A percentile compares a stretch with the other conserved stretches of the same genome.
Evolutionary conservation across 2,113 vertebrate species (phyloP).

Genomic region (Anolis sagrei): DNA sequence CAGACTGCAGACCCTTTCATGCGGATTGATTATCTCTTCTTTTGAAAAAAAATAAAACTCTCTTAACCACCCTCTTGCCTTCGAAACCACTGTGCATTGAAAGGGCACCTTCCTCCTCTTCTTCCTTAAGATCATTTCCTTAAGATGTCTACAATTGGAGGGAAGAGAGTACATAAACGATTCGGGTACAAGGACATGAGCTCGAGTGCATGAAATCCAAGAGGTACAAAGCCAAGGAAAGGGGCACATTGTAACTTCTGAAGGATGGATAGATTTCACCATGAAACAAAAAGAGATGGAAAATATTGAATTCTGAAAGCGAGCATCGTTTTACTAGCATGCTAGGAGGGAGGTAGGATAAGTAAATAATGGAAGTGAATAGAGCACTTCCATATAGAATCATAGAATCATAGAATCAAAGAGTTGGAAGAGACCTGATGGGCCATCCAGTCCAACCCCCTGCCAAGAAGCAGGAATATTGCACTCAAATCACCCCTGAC

Average conservation of each 20-base stretch:
- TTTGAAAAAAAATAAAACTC: background rate
- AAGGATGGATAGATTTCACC: background rate
- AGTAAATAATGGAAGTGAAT: background rate
- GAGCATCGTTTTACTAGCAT: background rate
- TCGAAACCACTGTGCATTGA: background rate
- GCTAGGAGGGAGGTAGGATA: too few relatives aligned
- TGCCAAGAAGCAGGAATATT: too few relatives aligned
- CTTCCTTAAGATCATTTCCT: background rate
- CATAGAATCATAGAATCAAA: too few relatives aligned
- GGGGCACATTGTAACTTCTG: background rate
- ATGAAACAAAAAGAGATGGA: background rate
- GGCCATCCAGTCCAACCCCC: too few relatives aligned
- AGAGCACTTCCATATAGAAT: background rate
- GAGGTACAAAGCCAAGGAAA: background rate
- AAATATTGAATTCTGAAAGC: background rate
- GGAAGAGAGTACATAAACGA: background rate
- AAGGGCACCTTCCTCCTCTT: background rate
- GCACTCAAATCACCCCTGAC: too few relatives aligned
- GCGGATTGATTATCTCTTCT: background rate
- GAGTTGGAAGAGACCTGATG: too few relatives aligned
- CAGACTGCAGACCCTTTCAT: background rate
- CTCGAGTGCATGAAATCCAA: background rate
- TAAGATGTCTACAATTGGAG: background rate
- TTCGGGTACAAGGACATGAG: background rate
- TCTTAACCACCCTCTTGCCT: background rate